phyloP scores from a whole-genome alignment of 2,888 invertebrate genomes.

The Sphinx pinastri region DNA sequence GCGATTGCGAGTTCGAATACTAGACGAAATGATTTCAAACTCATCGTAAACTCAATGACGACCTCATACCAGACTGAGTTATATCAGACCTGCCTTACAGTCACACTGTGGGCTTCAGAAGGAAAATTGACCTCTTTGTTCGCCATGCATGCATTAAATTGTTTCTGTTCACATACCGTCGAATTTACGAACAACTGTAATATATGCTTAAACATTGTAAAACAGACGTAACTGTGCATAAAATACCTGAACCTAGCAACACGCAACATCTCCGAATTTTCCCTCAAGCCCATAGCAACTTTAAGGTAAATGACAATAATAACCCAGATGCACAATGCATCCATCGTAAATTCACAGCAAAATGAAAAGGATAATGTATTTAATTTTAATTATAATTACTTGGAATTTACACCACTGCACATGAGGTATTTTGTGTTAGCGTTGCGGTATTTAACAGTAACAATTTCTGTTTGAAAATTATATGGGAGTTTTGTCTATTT shows the following conservation, averaged over 20 bases:
- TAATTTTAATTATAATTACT: slow-evolving; percentile 1
- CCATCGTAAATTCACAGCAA: slow-evolving; percentile 9
- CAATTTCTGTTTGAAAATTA: neutral
- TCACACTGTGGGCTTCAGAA: too few species aligned
- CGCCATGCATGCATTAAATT: too few species aligned
- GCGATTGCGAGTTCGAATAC: neutral
- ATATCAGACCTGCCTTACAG: too few species aligned
- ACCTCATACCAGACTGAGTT: too few species aligned
- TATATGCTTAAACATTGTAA: too few species aligned
- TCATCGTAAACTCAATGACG: too few species aligned
- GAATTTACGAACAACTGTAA: too few species aligned
- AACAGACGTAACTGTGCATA: too few species aligned
- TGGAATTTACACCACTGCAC: slow-evolving; percentile 20
- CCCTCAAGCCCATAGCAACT: neutral
- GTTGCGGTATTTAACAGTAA: slow-evolving; percentile 38
- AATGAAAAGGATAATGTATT: slow-evolving; percentile 4
- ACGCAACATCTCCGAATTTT: neutral
- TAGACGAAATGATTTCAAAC: too few species aligned
- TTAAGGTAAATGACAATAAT: neutral
- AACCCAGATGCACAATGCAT: neutral
- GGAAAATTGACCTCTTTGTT: too few species aligned
- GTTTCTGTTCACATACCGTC: too few species aligned
- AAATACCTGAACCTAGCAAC: neutral
- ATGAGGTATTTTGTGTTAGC: slow-evolving; percentile 45
- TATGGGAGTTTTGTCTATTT: too few species aligned